Conservation (phyloP, 2,888 invertebrate species). For the Biston betularia region DNA sequence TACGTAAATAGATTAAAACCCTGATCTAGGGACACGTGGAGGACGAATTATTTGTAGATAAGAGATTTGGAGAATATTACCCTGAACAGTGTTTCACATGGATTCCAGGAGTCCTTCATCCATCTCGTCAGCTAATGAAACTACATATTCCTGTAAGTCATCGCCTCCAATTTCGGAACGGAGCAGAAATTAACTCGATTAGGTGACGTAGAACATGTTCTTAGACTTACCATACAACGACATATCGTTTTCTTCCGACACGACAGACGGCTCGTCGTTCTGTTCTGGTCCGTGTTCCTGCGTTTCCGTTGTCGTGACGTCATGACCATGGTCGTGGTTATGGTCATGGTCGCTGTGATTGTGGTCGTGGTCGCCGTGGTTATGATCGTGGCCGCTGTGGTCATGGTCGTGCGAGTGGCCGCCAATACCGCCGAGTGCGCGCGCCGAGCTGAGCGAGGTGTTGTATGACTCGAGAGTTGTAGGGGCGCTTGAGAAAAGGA, state of each 20-base stretch:
- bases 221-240: slow-evolving; percentile 83
- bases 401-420: slow-evolving; percentile 53
- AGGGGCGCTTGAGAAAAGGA: slow-evolving; percentile 88
- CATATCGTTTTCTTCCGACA: slow-evolving; percentile 76
- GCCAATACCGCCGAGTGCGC: slow-evolving; percentile 85
- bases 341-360: slow-evolving; percentile 51
- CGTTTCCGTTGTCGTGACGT: slow-evolving; percentile 43
- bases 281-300: slow-evolving; percentile 58
- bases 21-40: no score
- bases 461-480: slow-evolving; percentile 85
- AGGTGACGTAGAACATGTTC: no score
- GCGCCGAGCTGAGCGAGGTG: slow-evolving; percentile 83
- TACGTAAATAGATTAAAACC: no score
- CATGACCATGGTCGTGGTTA: slow-evolving; percentile 36
- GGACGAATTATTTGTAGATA: no score
- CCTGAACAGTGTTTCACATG: no score
- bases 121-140: no score
- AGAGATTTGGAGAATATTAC: no score
- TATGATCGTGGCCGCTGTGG: slow-evolving; percentile 50
- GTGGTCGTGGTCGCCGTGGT: slow-evolving; percentile 43
- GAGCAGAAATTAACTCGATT: no score
- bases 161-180: no score
- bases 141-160: no score
- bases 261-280: slow-evolving; percentile 61
- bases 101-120: no score